Percentiles rank a stretch among this genome's conserved stretches.
Evolutionary conservation across 2,888 invertebrate genomes (phyloP).

Genomic region (Epinotia ramella): DNA sequence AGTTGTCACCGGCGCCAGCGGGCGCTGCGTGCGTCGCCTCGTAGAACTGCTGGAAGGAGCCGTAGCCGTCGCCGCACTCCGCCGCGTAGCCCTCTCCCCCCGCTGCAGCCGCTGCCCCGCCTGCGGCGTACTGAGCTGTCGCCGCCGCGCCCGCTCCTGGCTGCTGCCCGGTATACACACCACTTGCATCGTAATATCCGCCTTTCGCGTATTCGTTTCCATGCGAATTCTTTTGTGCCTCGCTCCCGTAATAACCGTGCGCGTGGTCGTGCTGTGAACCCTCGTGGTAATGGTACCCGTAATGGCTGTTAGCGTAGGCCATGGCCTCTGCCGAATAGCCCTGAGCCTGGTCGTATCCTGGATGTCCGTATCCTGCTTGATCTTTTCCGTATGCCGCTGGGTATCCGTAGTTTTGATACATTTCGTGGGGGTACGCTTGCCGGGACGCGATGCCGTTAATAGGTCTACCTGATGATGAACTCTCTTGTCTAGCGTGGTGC

Average conservation of each 20-base stretch:
- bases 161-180: slow-evolving; percentile 71
- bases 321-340: slow-evolving; percentile 76
- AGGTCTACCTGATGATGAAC: slow-evolving; percentile 69
- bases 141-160: slow-evolving; percentile 56
- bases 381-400: slow-evolving; percentile 80
- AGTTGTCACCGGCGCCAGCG: slow-evolving; percentile 88
- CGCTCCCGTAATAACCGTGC: slow-evolving; percentile 76
- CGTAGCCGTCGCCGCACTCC: slow-evolving; percentile 88
- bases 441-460: slow-evolving; percentile 74
- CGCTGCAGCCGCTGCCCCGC: slow-evolving; percentile 63
- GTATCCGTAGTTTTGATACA: slow-evolving; percentile 83
- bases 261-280: slow-evolving; percentile 73
- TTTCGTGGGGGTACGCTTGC: slow-evolving; percentile 79
- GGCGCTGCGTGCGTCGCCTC: slow-evolving; percentile 82
- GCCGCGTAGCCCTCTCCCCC: slow-evolving; percentile 66
- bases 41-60: slow-evolving; percentile 90
- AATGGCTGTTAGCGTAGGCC: slow-evolving; percentile 78
- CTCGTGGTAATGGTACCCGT: slow-evolving; percentile 82
- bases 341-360: slow-evolving; percentile 83
- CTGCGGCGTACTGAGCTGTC: slow-evolving; percentile 64
- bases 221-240: slow-evolving; percentile 82
- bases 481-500: slow-evolving; percentile 70
- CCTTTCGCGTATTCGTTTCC: slow-evolving; percentile 83
- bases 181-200: slow-evolving; percentile 76
- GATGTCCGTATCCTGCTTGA: slow-evolving; percentile 83